Base-by-base conservation (phyloP, 2,113 vertebrate genomes). In the Otocyon megalotis region DNA sequence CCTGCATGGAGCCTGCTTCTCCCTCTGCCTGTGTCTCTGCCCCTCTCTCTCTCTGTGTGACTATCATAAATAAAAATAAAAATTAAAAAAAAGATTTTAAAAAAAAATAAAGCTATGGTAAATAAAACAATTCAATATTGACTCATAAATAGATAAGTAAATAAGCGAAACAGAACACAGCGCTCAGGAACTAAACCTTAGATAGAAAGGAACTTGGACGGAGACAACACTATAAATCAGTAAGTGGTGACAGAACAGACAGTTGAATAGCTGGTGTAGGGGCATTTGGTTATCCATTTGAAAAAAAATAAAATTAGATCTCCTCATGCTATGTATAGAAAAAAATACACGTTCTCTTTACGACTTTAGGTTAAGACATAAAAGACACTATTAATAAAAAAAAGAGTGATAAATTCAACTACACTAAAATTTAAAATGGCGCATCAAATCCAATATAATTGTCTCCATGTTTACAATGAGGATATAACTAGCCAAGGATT, bases 221-320 rank as follows among this genome's bases (percentile, higher is more conserved):
- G 10, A 86, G 16, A 93, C 37, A 13, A 63, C n/a, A 86, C 30
- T 72, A 74, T 72, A 91, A 65, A 82, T 67, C 56, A 82, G 0
- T 50, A 69, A 87, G n/a, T 32, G n/a, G 32, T 65, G 28, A 96
- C 7, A 85, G 22, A 79, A 74, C 4, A 50, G 77, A 77, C 5
- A 89, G 37, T 0, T 77, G 50, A 69, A 53, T 79, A 62, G 53
- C 19, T 77, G 20, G 14, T 69, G 81, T 3, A 69, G 37, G 37
- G 11, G 60, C 26, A 62, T 69, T 32, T 69, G 50, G 24, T 54
- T 63, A 92, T 63, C 11, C 54, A 63, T 32, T 72, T 22, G 43
- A 76, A 72, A 81, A 86, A 85, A 72, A 79, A 76, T 76, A 79
- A 92, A 80, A 95, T 92, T 86, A 81, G 26, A 92, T 30, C 22